phyloP scores from a whole-genome alignment of 2,888 invertebrate species.

The Stictocephala bisonia region DNA sequence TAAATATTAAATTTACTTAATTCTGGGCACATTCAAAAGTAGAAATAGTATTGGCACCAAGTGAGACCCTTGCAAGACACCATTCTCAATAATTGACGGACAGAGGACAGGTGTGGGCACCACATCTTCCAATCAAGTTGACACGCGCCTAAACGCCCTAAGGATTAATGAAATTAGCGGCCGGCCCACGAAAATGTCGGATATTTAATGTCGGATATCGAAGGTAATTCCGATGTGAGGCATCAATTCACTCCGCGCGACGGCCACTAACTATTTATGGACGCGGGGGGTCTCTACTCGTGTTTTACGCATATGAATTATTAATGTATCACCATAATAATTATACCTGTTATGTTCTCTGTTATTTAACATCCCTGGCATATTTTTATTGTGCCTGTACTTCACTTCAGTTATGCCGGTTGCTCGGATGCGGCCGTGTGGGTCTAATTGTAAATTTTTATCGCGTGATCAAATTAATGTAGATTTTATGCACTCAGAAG shows the following conservation, averaged over 20 bases:
- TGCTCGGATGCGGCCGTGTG: slow-evolving; percentile 3
- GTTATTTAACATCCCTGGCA: slow-evolving; percentile 18
- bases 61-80: too few species aligned
- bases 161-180: not conserved
- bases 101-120: too few species aligned
- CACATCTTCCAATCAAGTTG: too few species aligned
- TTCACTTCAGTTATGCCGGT: not conserved
- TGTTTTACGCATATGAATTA: too few species aligned
- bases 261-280: slow-evolving; percentile 31
- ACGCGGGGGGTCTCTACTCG: slow-evolving; percentile 19
- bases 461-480: slow-evolving; percentile 23
- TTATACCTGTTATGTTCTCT: slow-evolving; percentile 24
- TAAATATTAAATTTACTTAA: too few species aligned
- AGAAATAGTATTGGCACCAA: too few species aligned
- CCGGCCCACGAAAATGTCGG: not conserved
- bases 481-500: not conserved
- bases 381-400: slow-evolving; percentile 14
- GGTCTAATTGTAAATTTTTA: slow-evolving; percentile 9
- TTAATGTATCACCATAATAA: not conserved
- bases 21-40: too few species aligned
- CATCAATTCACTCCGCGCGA: slow-evolving; percentile 2
- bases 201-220: slow-evolving; percentile 13
- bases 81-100: too few species aligned
- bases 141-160: not conserved
- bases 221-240: not conserved